phyloP scores from a whole-genome alignment of 2,888 invertebrate species.

The Lasioglossum figueresi region DNA sequence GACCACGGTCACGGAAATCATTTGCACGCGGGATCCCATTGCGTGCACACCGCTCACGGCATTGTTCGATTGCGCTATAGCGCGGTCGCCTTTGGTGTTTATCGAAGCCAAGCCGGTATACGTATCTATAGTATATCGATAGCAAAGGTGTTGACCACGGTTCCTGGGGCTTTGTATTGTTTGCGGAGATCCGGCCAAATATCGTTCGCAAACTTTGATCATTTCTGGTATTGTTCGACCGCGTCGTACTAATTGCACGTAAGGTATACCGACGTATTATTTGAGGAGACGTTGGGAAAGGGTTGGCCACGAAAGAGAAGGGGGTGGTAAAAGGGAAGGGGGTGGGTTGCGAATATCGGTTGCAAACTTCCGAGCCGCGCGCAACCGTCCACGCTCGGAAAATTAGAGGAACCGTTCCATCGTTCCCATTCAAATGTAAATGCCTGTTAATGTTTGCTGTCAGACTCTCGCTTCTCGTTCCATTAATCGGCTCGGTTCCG shows the following conservation, averaged over 20 bases:
- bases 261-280: constrained; percentile 35
- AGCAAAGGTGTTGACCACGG: constrained; percentile 37
- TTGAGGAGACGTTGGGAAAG: background rate
- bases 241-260: constrained; percentile 39
- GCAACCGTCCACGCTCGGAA: background rate
- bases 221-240: constrained; percentile 43
- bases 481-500: constrained; percentile 20
- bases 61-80: constrained; percentile 35
- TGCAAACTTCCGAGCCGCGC: constrained; percentile 19
- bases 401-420: constrained; percentile 46
- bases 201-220: constrained; percentile 55
- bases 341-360: background rate
- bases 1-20: constrained; percentile 18
- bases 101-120: constrained; percentile 15
- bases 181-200: constrained; percentile 34
- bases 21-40: constrained; percentile 20
- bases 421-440: constrained; percentile 45
- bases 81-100: constrained; percentile 44
- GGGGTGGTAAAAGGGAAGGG: background rate
- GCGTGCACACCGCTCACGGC: background rate
- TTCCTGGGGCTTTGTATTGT: constrained; percentile 32
- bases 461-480: constrained; percentile 20
- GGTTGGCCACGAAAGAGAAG: background rate
- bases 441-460: constrained; percentile 47
- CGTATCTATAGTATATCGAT: constrained; percentile 16